Evolutionary conservation across 2,888 invertebrate genomes (phyloP).

Genomic region (Alsophila aescularia): DNA sequence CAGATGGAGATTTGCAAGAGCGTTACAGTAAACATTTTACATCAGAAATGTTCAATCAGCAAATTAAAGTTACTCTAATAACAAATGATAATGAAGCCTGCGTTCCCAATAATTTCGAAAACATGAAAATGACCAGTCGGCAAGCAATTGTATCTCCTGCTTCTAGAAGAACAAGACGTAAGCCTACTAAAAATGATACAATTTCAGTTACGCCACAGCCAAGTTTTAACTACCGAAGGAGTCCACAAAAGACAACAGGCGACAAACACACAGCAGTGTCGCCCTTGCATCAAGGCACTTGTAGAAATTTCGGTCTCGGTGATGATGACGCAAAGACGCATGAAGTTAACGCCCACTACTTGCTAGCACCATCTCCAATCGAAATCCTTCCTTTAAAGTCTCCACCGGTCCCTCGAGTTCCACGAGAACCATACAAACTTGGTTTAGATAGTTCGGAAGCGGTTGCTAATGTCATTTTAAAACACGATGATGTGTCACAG

Average conservation of each 20-base stretch:
- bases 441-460: slow-evolving; percentile 16
- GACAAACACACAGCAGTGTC: neutral
- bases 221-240: neutral
- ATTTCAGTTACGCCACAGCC: neutral
- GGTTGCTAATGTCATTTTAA: neutral
- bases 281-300: neutral
- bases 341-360: neutral
- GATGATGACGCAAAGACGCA: neutral
- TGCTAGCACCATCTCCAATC: neutral
- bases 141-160: neutral
- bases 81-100: neutral
- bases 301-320: neutral
- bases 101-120: neutral
- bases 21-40: neutral
- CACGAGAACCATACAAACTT: slow-evolving; percentile 14
- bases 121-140: neutral
- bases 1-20: neutral
- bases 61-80: neutral
- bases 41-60: neutral
- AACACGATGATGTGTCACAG: neutral
- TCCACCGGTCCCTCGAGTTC: neutral
- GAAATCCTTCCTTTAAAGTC: neutral
- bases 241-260: neutral
- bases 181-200: slow-evolving; percentile 5
- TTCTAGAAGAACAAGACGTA: neutral